Evolutionary conservation across 2,797 vertebrate genomes (phyloP).

Genomic region (Sebastolobus altivelis): DNA sequence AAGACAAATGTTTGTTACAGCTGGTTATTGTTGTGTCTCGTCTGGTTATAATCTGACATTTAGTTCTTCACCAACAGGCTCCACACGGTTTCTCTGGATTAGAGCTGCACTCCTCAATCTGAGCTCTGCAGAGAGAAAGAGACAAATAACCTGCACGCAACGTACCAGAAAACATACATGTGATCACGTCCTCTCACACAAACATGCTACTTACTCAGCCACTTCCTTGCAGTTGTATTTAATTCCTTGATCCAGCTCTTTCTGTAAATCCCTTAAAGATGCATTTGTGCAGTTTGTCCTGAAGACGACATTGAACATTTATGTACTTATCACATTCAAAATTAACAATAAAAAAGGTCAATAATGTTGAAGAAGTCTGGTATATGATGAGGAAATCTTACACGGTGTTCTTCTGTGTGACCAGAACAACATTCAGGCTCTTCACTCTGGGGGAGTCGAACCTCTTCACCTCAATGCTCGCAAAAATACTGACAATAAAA

Average conservation of each 20-base stretch:
- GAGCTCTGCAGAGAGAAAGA: conserved; percentile 59
- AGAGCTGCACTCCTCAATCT: conserved; percentile 59
- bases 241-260: conserved; percentile 56
- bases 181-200: accelerated
- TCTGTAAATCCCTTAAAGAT: conserved; percentile 71
- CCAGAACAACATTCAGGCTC: conserved; percentile 70
- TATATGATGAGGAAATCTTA: conserved; percentile 53
- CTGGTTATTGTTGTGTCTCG: background rate
- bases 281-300: conserved; percentile 74
- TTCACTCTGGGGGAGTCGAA: conserved; percentile 56
- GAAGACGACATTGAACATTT: background rate
- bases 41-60: background rate
- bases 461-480: conserved; percentile 67
- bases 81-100: conserved; percentile 53
- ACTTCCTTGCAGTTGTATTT: conserved; percentile 75
- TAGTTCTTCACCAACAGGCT: conserved; percentile 69
- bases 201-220: conserved; percentile 68
- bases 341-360: background rate
- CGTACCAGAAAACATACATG: too few relatives aligned
- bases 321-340: background rate
- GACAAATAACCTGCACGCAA: background rate
- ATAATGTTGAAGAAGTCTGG: background rate
- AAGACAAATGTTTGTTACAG: background rate
- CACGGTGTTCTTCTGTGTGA: conserved; percentile 55
- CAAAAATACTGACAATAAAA: conserved; percentile 71